Conservation (phyloP, 1,140 invertebrate species). For the Brachionus paranguensis region DNA sequence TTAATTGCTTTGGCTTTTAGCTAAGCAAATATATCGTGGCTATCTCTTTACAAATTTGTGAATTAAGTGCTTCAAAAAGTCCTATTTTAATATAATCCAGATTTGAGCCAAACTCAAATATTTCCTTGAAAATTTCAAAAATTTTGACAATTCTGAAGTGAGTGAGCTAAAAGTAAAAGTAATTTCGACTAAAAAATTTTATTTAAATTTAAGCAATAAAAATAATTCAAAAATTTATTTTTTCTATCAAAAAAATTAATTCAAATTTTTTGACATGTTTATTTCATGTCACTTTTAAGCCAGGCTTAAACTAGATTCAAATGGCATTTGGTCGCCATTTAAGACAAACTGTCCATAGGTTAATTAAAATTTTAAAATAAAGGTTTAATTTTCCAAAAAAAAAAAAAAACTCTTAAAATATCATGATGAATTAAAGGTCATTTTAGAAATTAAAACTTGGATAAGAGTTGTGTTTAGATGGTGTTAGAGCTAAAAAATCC, state of each 20-base stretch:
- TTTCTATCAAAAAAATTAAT: not conserved
- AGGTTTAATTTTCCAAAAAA: not conserved
- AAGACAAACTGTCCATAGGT: not conserved
- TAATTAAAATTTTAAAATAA: not conserved
- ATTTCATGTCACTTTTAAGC: not conserved
- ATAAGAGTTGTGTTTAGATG: slow-evolving; percentile 9
- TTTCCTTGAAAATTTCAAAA: slow-evolving; percentile 25
- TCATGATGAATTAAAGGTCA: not conserved
- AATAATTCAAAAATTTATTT: not conserved
- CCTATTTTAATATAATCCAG: not conserved
- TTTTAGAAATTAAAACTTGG: not conserved
- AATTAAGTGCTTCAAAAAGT: not conserved
- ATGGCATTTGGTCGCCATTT: not conserved
- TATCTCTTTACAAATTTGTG: slow-evolving; percentile 14
- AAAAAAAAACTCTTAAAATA: not conserved
- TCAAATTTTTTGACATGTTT: not conserved
- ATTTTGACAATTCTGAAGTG: slow-evolving; percentile 3
- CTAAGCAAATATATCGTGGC: not conserved
- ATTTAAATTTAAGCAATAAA: slow-evolving; percentile 5
- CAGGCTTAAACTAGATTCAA: not conserved
- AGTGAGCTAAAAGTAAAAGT: not conserved
- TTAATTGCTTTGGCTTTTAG: slow-evolving; percentile 15
- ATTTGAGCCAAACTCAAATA: not conserved
- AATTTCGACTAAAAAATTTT: not conserved
- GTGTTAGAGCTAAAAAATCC: not conserved